Percentiles rank a stretch among this genome's conserved stretches.
Conservation (phyloP, 2,797 vertebrate species). For the Tapirus indicus region DNA sequence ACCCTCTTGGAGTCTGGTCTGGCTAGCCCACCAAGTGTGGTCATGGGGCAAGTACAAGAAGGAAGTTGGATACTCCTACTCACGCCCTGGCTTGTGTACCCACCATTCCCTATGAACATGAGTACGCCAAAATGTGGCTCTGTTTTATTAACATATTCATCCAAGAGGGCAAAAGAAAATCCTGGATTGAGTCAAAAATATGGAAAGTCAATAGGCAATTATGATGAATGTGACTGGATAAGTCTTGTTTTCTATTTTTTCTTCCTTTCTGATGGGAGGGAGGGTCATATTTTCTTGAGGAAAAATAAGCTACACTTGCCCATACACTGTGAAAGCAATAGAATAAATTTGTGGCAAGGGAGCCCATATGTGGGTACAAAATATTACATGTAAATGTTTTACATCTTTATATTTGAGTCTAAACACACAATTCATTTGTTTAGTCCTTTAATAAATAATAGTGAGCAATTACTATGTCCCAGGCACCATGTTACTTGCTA, state of each 20-base stretch:
- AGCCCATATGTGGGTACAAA: background rate
- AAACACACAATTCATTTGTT: constrained; percentile 21
- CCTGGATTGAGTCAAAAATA: background rate
- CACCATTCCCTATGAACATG: background rate
- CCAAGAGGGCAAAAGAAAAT: background rate
- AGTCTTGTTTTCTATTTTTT: background rate
- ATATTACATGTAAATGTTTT: background rate
- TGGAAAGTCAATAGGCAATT: background rate
- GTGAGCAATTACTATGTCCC: background rate
- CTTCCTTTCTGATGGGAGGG: background rate
- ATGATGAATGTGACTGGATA: background rate
- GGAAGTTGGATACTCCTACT: background rate
- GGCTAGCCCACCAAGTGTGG: background rate
- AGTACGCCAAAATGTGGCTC: background rate
- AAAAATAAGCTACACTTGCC: background rate
- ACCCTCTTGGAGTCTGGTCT: background rate
- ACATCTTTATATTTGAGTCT: constrained; percentile 37
- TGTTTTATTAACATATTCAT: background rate
- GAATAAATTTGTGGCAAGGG: background rate
- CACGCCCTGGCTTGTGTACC: background rate
- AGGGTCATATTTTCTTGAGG: background rate
- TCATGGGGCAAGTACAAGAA: background rate
- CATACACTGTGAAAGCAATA: constrained; percentile 11
- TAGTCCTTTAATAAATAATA: constrained; percentile 54
- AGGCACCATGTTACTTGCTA: constrained; percentile 4